Base-by-base conservation (phyloP, 2,888 invertebrate species). In the Trachelus tabidus region DNA sequence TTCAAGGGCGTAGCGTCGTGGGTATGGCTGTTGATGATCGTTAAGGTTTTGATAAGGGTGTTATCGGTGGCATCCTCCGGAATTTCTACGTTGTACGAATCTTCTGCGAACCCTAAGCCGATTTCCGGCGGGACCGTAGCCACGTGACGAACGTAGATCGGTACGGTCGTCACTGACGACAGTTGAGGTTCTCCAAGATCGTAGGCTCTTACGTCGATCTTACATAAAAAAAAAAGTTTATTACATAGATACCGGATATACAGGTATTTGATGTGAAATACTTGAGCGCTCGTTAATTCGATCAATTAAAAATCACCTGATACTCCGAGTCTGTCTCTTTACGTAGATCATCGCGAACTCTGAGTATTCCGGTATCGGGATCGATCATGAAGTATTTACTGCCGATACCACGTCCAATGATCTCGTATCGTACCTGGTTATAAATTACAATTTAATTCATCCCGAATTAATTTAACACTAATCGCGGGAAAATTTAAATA, bases 251-350 rank as follows among this genome's bases (percentile, higher is more conserved):
- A 56, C 0, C 9, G 2, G 0, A 9, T 56, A 56, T 23, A 56
- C 9, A 23, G 23, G 15, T 23, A 56, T 56, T 23, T 3, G 34
- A 34, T 15, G 1, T 2, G 2, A 56, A 9, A 23, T 35, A 69
- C 11, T 12, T 23, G 3, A n/a, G 9, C 0, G 0, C 30, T 12
- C 9, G 3, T 71, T 31, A 33, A 71, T 71, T 71, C 23, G 23
- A 9, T 33, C 3, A 30, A 69, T 34, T 11, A 23, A 37, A n/a
- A 75, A 79, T 87, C 91, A 96, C 96, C 91, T 97, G 96, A 91
- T 97, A 97, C 92, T 98, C 97, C 69, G 96, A 96, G 87, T 97
- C 96, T 12, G 95, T 94, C 91, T 97, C 97, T 90, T 97, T 97
- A 78, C 96, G 94, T 76, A 98, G 90, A 89, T 97, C 97, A 88